Conservation (phyloP, 2,888 invertebrate genomes). For the Actias luna region DNA sequence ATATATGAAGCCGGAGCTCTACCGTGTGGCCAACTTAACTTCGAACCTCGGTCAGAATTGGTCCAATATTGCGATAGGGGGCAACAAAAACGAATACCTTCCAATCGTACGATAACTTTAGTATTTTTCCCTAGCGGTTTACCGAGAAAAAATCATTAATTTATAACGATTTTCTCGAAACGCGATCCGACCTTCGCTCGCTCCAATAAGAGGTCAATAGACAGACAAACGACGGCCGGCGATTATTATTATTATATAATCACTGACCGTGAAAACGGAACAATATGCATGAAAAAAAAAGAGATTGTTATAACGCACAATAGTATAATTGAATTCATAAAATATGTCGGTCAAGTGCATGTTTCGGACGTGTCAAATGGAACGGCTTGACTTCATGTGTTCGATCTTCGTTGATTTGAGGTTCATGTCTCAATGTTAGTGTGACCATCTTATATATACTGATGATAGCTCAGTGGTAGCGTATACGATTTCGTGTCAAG, state of each 20-base stretch:
- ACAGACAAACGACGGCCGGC: not conserved
- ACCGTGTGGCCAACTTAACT: no score
- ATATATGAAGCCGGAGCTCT: no score
- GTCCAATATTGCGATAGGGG: no score
- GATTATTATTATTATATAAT: conserved; percentile 2
- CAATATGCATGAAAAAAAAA: not conserved
- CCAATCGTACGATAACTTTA: no score
- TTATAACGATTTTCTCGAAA: not conserved
- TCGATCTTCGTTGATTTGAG: no score
- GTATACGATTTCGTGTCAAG: no score
- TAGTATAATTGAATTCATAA: not conserved
- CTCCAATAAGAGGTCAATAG: conserved; percentile 5
- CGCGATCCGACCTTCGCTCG: not conserved
- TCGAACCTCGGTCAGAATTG: no score
- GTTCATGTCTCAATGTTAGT: no score
- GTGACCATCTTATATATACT: no score
- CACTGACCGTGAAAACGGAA: not conserved
- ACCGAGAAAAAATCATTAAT: conserved; percentile 1
- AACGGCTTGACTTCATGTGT: not conserved
- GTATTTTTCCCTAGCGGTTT: not conserved
- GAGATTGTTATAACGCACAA: not conserved
- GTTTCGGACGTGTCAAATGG: not conserved
- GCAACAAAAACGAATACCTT: no score
- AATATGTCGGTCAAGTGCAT: not conserved
- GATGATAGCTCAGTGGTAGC: no score